Conservation (phyloP, 2,113 vertebrate genomes). For the Beaufortia kweichowensis region DNA sequence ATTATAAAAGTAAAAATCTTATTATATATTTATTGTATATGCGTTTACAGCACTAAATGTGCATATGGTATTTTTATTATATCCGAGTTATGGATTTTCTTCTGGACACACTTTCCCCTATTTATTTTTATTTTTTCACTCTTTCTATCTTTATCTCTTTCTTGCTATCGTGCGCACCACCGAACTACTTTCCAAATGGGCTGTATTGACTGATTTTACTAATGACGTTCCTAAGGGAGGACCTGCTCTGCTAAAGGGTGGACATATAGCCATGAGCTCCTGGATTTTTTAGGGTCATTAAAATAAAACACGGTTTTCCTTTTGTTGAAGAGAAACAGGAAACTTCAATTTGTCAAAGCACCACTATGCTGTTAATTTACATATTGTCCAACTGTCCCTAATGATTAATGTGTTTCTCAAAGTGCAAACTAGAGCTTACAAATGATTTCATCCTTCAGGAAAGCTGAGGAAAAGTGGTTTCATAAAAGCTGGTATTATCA, state of each 20-base stretch:
- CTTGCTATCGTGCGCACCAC: conserved; percentile 57
- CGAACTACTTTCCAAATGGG: conserved; percentile 64
- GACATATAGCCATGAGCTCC: conserved; percentile 62
- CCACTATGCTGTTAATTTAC: conserved; percentile 75
- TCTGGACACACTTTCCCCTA: neutral
- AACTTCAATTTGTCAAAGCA: conserved; percentile 77
- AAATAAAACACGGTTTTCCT: conserved; percentile 69
- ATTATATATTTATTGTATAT: neutral
- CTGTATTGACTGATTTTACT: conserved; percentile 72
- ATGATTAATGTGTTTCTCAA: conserved; percentile 69
- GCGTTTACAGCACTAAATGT: neutral
- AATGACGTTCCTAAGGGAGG: conserved; percentile 69
- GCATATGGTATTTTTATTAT: neutral
- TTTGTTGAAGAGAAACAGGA: conserved; percentile 65
- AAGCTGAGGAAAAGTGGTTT: conserved; percentile 49
- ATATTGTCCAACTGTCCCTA: conserved; percentile 69
- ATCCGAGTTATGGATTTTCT: neutral
- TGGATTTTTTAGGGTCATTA: conserved; percentile 71
- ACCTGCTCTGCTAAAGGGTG: conserved; percentile 64
- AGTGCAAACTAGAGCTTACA: conserved; percentile 67
- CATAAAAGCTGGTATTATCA: conserved; percentile 51
- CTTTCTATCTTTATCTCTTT: conserved; percentile 60
- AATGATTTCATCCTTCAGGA: conserved; percentile 57
- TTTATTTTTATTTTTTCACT: conserved; percentile 45
- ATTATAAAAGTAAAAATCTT: too few species aligned